phyloP scores from a whole-genome alignment of 2,888 invertebrate species.

The Acholoe squamosa region DNA sequence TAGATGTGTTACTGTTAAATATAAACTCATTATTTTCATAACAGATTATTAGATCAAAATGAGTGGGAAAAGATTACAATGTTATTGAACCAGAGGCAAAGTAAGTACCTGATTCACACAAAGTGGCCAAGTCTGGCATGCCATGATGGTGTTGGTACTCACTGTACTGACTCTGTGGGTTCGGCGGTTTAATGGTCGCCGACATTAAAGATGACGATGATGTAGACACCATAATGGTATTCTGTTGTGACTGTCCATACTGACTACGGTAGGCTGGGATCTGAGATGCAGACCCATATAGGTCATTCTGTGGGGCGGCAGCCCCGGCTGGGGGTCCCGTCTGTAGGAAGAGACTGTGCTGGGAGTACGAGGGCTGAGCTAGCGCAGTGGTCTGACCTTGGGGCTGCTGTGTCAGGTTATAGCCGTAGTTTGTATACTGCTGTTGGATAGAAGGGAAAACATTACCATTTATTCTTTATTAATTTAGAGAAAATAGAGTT shows the following conservation, averaged over 20 bases:
- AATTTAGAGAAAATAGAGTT: too few species aligned
- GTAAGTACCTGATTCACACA: slow-evolving; percentile 45
- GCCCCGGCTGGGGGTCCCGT: slow-evolving; percentile 85
- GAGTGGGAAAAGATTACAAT: not conserved
- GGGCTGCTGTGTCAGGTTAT: slow-evolving; percentile 66
- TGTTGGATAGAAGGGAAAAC: not conserved
- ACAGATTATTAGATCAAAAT: not conserved
- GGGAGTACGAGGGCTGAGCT: slow-evolving; percentile 73
- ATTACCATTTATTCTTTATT: too few species aligned
- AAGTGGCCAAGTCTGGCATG: slow-evolving; percentile 39
- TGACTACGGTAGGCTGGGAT: slow-evolving; percentile 67
- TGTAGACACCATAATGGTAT: slow-evolving; percentile 92
- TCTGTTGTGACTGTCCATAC: slow-evolving; percentile 79
- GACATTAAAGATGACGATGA: slow-evolving; percentile 95
- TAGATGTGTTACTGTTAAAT: not conserved
- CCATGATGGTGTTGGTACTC: slow-evolving; percentile 61
- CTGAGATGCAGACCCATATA: slow-evolving; percentile 84
- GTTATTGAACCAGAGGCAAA: slow-evolving; percentile 19
- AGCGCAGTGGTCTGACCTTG: slow-evolving; percentile 63
- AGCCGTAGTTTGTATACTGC: slow-evolving; percentile 69
- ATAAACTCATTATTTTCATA: not conserved
- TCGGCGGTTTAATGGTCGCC: slow-evolving; percentile 88
- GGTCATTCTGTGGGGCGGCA: slow-evolving; percentile 87
- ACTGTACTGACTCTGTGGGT: slow-evolving; percentile 67
- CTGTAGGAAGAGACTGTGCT: slow-evolving; percentile 84